These are phyloP conservation scores for Porites lutea DNA, from an alignment of 64 coral and sea anemone genomes.

Conservation along the genomic window DNA sequence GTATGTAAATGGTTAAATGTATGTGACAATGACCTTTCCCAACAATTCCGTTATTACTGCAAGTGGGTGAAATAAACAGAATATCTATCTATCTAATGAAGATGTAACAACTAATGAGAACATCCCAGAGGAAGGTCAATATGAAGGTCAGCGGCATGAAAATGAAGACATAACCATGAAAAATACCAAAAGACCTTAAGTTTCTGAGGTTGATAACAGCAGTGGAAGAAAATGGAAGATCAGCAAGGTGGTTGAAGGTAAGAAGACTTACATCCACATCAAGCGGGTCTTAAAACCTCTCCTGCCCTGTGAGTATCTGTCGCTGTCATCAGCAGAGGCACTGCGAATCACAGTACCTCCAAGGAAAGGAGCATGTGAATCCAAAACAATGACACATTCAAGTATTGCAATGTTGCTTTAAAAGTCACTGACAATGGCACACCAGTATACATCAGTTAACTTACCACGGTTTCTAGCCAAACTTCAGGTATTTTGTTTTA, in stretches of 20 bases:
- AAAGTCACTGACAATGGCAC: no score
- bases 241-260: slow-evolving; percentile 7
- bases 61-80: no score
- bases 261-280: slow-evolving; percentile 43
- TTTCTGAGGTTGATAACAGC: neutral
- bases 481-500: no score
- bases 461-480: no score
- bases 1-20: no score
- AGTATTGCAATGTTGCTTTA: no score
- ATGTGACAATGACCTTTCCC: no score
- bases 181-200: neutral
- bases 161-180: neutral
- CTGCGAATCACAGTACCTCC: slow-evolving; percentile 66
- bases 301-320: slow-evolving; percentile 55
- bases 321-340: slow-evolving; percentile 55
- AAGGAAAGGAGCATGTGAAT: slow-evolving; percentile 51
- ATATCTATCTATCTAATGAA: slow-evolving; percentile 8
- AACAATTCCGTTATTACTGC: no score
- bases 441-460: no score
- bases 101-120: neutral
- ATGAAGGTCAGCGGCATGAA: neutral
- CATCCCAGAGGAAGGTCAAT: neutral
- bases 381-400: no score
- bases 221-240: slow-evolving; percentile 48
- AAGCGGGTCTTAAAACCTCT: slow-evolving; percentile 61